A percentile compares a stretch with the other conserved stretches of the same genome.
These are phyloP conservation scores for Lepeophtheirus nordmannii DNA, from an alignment of 2,888 invertebrate genomes.

Conservation along the genomic window DNA sequence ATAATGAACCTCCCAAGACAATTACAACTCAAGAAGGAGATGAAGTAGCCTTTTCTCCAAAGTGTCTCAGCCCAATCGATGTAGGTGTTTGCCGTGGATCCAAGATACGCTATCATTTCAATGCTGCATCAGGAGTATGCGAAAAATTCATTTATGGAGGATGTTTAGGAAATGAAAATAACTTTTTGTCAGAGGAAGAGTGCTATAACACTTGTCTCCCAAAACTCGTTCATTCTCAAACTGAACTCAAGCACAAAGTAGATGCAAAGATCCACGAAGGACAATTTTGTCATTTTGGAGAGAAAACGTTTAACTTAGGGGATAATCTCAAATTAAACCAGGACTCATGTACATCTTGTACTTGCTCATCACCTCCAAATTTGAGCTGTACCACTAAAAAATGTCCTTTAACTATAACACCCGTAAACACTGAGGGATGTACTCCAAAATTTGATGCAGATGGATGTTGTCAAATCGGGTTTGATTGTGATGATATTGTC, in stretches of 20 bases:
- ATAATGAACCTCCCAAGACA: not conserved
- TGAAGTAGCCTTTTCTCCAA: not conserved
- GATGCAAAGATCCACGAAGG: not conserved
- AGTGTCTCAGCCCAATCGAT: slow-evolving; percentile 4
- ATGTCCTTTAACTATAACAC: not conserved
- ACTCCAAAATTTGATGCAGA: not conserved
- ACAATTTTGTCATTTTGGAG: not conserved
- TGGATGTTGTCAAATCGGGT: slow-evolving; percentile 13
- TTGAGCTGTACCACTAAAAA: slow-evolving; percentile 10
- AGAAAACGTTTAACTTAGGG: slow-evolving; percentile 1
- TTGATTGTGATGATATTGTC: not conserved
- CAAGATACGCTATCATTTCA: not conserved
- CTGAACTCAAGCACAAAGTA: not conserved
- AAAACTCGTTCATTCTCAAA: not conserved
- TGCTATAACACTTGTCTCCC: not conserved
- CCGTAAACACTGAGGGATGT: slow-evolving; percentile 5
- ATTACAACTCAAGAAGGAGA: not conserved
- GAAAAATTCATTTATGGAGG: slow-evolving; percentile 22
- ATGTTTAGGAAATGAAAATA: slow-evolving; percentile 22
- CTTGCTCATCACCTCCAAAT: slow-evolving; percentile 16
- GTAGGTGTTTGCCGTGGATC: slow-evolving; percentile 13
- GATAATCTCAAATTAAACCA: slow-evolving; percentile 4
- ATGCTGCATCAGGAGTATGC: not conserved
- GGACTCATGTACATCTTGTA: slow-evolving; percentile 6
- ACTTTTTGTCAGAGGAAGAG: slow-evolving; percentile 15